A percentile compares a stretch with the other conserved stretches of the same genome.
These are phyloP conservation scores for Drosophila lutescens DNA, from an alignment of 2,888 invertebrate genomes.

Conservation along the genomic window DNA sequence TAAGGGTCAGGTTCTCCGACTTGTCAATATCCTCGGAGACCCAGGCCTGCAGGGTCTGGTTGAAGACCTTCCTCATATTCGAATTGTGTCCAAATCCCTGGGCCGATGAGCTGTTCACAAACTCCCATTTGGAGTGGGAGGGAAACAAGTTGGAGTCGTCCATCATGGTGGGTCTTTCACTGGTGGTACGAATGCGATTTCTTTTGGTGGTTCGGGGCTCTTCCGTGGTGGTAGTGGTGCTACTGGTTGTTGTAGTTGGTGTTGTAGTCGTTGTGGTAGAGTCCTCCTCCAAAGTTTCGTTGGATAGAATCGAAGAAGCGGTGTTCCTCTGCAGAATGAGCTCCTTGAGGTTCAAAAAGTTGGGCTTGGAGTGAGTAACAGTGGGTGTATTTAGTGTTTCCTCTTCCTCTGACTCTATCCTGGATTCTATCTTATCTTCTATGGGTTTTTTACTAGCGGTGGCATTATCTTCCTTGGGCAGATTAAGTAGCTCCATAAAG, in stretches of 20 bases:
- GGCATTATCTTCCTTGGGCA: constrained; percentile 75
- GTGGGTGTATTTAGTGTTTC: constrained; percentile 23
- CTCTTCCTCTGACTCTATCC: constrained; percentile 87
- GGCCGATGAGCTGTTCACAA: constrained; percentile 85
- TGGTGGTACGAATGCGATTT: constrained; percentile 69
- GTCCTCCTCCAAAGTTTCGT: constrained; percentile 4
- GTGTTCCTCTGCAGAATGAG: constrained; percentile 81
- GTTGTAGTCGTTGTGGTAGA: constrained; percentile 29
- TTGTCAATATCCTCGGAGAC: constrained; percentile 86
- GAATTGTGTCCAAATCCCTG: constrained; percentile 71
- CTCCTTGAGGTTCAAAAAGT: constrained; percentile 84
- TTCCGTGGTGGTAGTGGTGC: constrained; percentile 39
- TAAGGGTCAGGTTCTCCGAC: constrained; percentile 76
- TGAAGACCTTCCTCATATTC: constrained; percentile 86
- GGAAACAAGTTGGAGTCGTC: constrained; percentile 83
- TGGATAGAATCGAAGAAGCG: constrained; percentile 33
- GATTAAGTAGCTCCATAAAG: constrained; percentile 81
- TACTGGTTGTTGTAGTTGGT: constrained; percentile 25
- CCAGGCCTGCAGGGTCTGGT: constrained; percentile 87
- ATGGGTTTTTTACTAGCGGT: constrained; percentile 32
- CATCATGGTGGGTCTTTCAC: constrained; percentile 72
- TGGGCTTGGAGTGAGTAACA: constrained; percentile 65
- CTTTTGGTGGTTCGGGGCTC: constrained; percentile 62
- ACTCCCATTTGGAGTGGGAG: constrained; percentile 86
- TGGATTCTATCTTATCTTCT: constrained; percentile 86